Evolutionary conservation across 2,888 invertebrate genomes (phyloP).

Genomic region (Aplocera efformata): DNA sequence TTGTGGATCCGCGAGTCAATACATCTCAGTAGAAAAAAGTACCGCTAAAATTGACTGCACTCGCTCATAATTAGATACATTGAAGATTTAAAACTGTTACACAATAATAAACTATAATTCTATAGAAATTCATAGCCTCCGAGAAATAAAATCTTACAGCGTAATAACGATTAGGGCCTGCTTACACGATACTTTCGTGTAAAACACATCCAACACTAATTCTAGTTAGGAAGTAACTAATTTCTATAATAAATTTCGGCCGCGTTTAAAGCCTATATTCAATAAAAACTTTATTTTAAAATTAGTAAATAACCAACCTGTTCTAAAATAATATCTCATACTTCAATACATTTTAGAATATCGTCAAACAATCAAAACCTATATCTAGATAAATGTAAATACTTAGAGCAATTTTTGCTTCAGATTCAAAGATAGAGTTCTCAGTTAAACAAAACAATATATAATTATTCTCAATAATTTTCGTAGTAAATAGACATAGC

Average conservation of each 20-base stretch:
- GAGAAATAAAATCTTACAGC: slow-evolving; percentile 7
- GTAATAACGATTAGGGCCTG: slow-evolving; percentile 4
- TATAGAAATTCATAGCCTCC: slow-evolving; percentile 25
- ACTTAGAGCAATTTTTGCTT: slow-evolving; percentile 27
- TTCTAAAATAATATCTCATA: slow-evolving; percentile 9
- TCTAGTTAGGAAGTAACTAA: too few species aligned
- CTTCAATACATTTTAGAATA: slow-evolving; percentile 17
- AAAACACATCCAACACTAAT: too few species aligned
- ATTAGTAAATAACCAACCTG: slow-evolving; percentile 1
- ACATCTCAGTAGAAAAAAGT: slow-evolving; percentile 8
- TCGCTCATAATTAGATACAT: slow-evolving; percentile 4
- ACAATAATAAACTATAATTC: slow-evolving; percentile 20
- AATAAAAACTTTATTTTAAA: too few species aligned
- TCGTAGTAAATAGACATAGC: slow-evolving; percentile 17
- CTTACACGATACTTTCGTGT: slow-evolving; percentile 2
- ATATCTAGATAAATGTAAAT: slow-evolving; percentile 24
- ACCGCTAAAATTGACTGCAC: slow-evolving; percentile 10
- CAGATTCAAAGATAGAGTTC: slow-evolving; percentile 25
- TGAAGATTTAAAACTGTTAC: slow-evolving; percentile 12
- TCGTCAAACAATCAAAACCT: slow-evolving; percentile 13
- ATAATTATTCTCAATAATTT: slow-evolving; percentile 14
- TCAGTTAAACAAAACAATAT: slow-evolving; percentile 28
- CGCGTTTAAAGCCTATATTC: too few species aligned
- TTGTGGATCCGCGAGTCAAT: too few species aligned
- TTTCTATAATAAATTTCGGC: too few species aligned